Base-by-base conservation (phyloP, 2,888 invertebrate species). In the Strigamia transsilvanica region DNA sequence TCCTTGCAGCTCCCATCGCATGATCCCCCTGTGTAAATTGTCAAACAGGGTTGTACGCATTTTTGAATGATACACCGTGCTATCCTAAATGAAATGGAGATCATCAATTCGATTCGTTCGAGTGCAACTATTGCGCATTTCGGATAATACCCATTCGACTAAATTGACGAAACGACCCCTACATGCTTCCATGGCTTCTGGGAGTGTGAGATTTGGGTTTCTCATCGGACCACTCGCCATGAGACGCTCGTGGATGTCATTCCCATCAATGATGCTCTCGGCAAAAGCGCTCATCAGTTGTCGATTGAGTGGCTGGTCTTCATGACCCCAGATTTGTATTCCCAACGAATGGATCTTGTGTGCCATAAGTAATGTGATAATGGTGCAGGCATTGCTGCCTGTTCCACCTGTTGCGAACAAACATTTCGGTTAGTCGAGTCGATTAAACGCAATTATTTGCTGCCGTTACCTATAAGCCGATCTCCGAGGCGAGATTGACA, bases 381-480 rank as follows among this genome's bases (percentile, higher is more conserved):
- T 81, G 13, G 84, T 84, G 80, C 84, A 84, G 12, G 84, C 84
- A 56, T 84, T 84, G 82, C 84, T 84, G 34, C 84, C 83, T 23
- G 42, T 81, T 12, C 81, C 81, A 13, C 81, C 81, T 81, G 27
- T 51, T 13, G 18, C 2, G n/a, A n/a, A n/a, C n/a, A n/a, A 13
- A 51, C 51, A 51, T n/a, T n/a, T n/a, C n/a, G n/a, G 7, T 34
- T 34, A 5, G 34, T 34, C 10, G 38, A 38, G 0, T 38, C 2
- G 9, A 61, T 61, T 7, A 0, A 61, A 27, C n/a, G 3, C 5
- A 21, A 77, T 32, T 9, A 2, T 0, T 10, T 77, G 21, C 9
- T 2, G 13, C 32, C 32, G 21, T 80, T 83, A 83, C 83, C 83
- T 46, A 83, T 83, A 21, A 80, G 81, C 15, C 83, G 79, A 34